A percentile compares a stretch with the other conserved stretches of the same genome.
Evolutionary conservation across 2,888 invertebrate species (phyloP).

Genomic region (Plagodis pulveraria): DNA sequence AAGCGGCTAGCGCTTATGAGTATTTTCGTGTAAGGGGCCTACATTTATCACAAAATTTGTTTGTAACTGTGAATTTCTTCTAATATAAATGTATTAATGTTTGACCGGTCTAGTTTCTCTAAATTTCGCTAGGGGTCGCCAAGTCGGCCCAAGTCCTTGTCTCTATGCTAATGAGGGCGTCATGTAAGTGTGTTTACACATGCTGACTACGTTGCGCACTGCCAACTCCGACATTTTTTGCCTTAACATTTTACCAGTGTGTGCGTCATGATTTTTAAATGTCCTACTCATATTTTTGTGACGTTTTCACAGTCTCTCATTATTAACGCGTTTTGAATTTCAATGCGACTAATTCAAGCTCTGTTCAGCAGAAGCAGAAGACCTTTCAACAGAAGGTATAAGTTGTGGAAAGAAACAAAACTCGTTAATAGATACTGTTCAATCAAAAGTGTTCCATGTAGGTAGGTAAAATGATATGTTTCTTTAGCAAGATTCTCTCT

Average conservation of each 20-base stretch:
- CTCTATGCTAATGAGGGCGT: slow-evolving; percentile 12
- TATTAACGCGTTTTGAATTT: slow-evolving; percentile 24
- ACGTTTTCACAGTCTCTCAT: slow-evolving; percentile 22
- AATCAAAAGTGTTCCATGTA: too few relatives aligned
- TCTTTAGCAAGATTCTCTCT: too few relatives aligned
- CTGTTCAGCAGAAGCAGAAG: slow-evolving; percentile 22
- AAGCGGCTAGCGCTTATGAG: too few relatives aligned
- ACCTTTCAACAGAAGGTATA: too few relatives aligned
- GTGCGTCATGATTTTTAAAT: slow-evolving; percentile 28
- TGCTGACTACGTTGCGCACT: slow-evolving; percentile 11
- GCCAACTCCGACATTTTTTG: slow-evolving; percentile 14
- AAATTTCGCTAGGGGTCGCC: too few relatives aligned
- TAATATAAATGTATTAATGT: too few relatives aligned
- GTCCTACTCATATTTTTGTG: slow-evolving; percentile 24
- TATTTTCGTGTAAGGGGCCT: too few relatives aligned
- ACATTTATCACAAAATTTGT: too few relatives aligned
- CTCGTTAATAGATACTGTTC: too few relatives aligned
- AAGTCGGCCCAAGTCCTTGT: slow-evolving; percentile 1
- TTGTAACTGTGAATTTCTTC: too few relatives aligned
- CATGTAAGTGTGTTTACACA: slow-evolving; percentile 15
- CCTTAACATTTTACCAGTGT: slow-evolving; percentile 11
- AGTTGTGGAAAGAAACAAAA: neutral
- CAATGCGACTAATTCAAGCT: slow-evolving; percentile 11
- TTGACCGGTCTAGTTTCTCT: too few relatives aligned
- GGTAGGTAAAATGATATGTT: too few relatives aligned